Evolutionary conservation across 2,113 vertebrate species (phyloP).

Genomic region (Campylomormyrus numenius): DNA sequence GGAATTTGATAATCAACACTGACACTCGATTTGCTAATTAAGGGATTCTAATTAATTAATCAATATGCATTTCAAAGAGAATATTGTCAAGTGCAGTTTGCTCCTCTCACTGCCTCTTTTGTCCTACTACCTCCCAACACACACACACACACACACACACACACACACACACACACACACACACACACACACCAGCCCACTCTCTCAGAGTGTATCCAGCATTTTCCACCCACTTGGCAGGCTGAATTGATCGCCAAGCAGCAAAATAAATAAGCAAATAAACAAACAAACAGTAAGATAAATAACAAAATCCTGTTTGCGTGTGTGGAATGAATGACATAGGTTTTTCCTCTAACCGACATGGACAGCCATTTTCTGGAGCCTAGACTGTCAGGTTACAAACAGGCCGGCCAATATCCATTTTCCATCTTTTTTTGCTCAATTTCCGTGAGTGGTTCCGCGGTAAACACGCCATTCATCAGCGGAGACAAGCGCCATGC

Average conservation of each 20-base stretch:
- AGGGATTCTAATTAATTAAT: conserved; percentile 65
- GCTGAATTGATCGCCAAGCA: not conserved
- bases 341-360: not conserved
- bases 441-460: not conserved
- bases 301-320: conserved; percentile 9
- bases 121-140: not conserved
- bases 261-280: conserved; percentile 1
- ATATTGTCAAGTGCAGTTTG: conserved; percentile 61
- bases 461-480: not conserved
- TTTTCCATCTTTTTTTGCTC: conserved; percentile 15
- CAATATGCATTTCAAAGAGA: conserved; percentile 63
- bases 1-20: conserved; percentile 62
- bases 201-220: not conserved
- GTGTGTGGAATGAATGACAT: not conserved
- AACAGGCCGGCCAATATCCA: conserved; percentile 4
- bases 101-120: conserved; percentile 25
- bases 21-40: conserved; percentile 69
- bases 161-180: conserved; percentile 36
- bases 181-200: not conserved
- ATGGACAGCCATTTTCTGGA: not conserved
- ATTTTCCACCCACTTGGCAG: not conserved
- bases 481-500: not conserved
- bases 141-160: conserved; percentile 29
- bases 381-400: not conserved
- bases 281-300: not conserved